Conservation (phyloP, 1,140 invertebrate species). For the silkworm (Bombyx mori) region ASM3026992v2 NC_085118.1:5915001-5915500, state of each 20-base stretch:
- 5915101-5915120: conserved; percentile 18
- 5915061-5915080: conserved; percentile 36
- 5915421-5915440: no score
- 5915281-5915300: no score
- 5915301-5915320: no score
- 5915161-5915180: conserved; percentile 26
- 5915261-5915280: no score
- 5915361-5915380: no score
- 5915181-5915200: conserved; percentile 30
- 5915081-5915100: conserved; percentile 39
- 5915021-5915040: conserved; percentile 2
- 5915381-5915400: no score
- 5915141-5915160: conserved; percentile 51
- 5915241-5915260: neutral
- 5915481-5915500: no score
- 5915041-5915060: conserved; percentile 17
- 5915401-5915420: no score
- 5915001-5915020: neutral
- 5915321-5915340: no score
- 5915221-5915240: neutral
- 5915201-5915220: conserved; percentile 18
- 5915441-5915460: no score
- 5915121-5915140: conserved; percentile 47
- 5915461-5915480: no score
- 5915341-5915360: no score